phyloP scores from a whole-genome alignment of 2,888 invertebrate species.

The Synanthedon formicaeformis region DNA sequence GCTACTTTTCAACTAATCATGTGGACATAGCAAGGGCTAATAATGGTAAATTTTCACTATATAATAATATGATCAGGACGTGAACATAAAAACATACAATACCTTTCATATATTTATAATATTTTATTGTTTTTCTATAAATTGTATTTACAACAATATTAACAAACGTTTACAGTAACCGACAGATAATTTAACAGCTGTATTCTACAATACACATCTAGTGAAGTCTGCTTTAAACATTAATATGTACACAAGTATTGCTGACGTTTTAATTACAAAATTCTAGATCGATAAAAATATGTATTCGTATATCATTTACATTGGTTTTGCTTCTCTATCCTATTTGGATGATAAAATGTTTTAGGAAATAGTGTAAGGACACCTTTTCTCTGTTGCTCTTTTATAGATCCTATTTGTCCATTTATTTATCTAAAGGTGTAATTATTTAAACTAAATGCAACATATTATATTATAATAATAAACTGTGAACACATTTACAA shows the following conservation, averaged over 20 bases:
- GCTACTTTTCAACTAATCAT: no score
- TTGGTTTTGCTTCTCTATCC: not conserved
- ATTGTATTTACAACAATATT: slow-evolving; percentile 58
- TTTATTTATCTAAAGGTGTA: no score
- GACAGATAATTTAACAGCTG: slow-evolving; percentile 2
- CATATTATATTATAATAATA: no score
- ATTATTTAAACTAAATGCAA: no score
- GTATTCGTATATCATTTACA: not conserved
- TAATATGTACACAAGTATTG: not conserved
- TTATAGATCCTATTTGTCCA: no score
- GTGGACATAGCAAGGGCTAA: no score
- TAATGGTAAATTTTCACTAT: no score
- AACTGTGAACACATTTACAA: no score
- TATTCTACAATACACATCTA: no score
- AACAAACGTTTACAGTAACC: slow-evolving; percentile 32
- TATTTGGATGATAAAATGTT: not conserved
- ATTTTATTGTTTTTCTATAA: slow-evolving; percentile 21
- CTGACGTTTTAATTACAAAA: not conserved
- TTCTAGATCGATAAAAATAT: not conserved
- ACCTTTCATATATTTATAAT: not conserved
- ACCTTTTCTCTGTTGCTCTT: no score
- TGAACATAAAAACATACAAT: not conserved
- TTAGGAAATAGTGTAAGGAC: no score
- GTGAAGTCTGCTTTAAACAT: no score
- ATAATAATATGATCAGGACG: not conserved